Percentiles rank a stretch among this genome's conserved stretches.
phyloP scores from a whole-genome alignment of 2,113 vertebrate species.

The Pelecanus crispus region DNA sequence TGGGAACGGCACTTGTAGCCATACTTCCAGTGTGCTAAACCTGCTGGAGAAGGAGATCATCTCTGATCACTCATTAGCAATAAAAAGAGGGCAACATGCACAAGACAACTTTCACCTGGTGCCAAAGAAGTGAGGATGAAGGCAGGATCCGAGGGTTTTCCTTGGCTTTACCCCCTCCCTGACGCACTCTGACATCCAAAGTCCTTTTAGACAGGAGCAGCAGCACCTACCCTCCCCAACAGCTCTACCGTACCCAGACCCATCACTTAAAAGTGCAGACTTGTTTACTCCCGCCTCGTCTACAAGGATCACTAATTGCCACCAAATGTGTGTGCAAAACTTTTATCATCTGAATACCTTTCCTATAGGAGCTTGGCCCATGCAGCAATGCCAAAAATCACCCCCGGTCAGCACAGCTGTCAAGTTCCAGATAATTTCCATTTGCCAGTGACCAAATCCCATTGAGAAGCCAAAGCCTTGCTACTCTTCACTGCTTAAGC shows the following conservation, averaged over 20 bases:
- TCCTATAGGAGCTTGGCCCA: not conserved
- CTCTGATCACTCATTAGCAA: not conserved
- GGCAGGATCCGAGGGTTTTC: not conserved
- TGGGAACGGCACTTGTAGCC: constrained; percentile 95
- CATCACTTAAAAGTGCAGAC: not conserved
- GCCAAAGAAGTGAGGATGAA: not conserved
- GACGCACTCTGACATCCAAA: not conserved
- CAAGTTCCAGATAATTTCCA: not conserved
- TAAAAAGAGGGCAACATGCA: not conserved
- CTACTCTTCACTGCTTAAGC: not conserved
- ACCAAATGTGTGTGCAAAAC: not conserved
- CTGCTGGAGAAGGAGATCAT: constrained; percentile 64
- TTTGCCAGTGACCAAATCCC: not conserved
- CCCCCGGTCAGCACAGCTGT: not conserved
- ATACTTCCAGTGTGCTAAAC: constrained; percentile 78
- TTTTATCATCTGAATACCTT: not conserved
- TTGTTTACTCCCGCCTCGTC: not conserved
- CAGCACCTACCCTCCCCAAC: not conserved
- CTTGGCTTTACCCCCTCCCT: not conserved
- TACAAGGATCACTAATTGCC: not conserved
- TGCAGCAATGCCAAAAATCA: not conserved
- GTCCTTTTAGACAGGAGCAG: not conserved
- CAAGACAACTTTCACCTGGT: not conserved
- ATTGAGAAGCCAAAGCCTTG: not conserved
- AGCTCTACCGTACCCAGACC: not conserved